These are phyloP conservation scores for Amphibalanus amphitrite DNA, from an alignment of 1,140 invertebrate species.

Conservation along the genomic window DNA sequence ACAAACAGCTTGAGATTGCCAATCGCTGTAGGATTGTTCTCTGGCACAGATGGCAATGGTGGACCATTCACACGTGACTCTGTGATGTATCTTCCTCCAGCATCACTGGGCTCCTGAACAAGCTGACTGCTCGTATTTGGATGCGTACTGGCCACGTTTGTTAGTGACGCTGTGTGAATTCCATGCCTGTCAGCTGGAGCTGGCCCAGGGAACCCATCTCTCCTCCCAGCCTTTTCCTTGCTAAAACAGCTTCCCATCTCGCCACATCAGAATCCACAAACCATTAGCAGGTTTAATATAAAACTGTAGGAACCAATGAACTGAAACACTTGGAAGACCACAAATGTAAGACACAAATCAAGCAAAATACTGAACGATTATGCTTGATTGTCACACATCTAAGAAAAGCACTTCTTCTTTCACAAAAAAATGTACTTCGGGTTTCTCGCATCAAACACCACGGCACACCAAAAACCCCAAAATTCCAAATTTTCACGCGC, in stretches of 20 bases:
- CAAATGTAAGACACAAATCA: too few relatives aligned
- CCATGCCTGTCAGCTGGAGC: not conserved
- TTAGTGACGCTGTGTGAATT: not conserved
- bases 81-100: not conserved
- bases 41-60: slow-evolving; percentile 7
- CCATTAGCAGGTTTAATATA: too few relatives aligned
- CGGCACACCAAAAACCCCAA: too few relatives aligned
- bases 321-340: too few relatives aligned
- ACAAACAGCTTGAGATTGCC: slow-evolving; percentile 55
- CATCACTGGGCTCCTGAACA: not conserved
- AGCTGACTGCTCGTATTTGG: not conserved
- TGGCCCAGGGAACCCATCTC: slow-evolving; percentile 5
- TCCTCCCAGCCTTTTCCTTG: slow-evolving; percentile 11
- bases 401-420: too few relatives aligned
- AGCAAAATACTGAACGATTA: too few relatives aligned
- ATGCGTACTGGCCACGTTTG: not conserved
- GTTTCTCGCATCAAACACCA: too few relatives aligned
- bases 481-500: too few relatives aligned
- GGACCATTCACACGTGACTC: slow-evolving; percentile 7
- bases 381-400: too few relatives aligned
- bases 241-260: slow-evolving; percentile 17
- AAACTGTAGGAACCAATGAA: too few relatives aligned
- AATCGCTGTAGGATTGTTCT: not conserved
- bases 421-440: too few relatives aligned
- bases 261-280: not conserved